Evolutionary conservation across 2,888 invertebrate species (phyloP).

Genomic region (Nemurella pictetii): DNA sequence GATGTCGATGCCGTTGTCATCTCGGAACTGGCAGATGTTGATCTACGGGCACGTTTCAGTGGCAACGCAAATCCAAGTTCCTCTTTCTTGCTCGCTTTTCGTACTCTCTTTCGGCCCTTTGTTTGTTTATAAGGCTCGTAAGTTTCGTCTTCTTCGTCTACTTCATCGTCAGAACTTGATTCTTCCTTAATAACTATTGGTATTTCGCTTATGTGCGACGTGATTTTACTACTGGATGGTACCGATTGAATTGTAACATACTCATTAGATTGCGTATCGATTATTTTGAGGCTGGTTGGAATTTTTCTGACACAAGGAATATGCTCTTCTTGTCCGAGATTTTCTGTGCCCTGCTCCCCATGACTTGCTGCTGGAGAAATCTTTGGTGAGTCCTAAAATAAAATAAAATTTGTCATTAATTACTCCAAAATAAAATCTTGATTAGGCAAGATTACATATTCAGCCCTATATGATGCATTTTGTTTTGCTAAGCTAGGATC

Average conservation of each 20-base stretch:
- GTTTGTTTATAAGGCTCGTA: background rate
- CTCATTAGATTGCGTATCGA: background rate
- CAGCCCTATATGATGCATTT: background rate
- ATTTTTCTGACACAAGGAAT: background rate
- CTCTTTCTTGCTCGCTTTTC: background rate
- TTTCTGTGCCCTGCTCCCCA: background rate
- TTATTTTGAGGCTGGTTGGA: background rate
- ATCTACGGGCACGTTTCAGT: background rate
- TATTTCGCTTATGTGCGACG: background rate
- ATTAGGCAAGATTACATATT: background rate
- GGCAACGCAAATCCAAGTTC: background rate
- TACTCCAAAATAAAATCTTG: background rate
- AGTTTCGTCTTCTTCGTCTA: conserved; percentile 5
- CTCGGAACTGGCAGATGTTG: conserved; percentile 1
- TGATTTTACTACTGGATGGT: background rate
- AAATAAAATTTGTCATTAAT: background rate
- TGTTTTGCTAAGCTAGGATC: too few relatives aligned
- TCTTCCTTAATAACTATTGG: background rate
- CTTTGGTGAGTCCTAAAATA: background rate
- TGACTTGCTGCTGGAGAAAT: background rate
- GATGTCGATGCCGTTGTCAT: background rate
- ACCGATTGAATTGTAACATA: background rate
- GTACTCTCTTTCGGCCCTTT: background rate
- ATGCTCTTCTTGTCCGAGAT: background rate
- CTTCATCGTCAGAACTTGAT: background rate